Evolutionary conservation across 2,888 invertebrate genomes (phyloP).

Genomic region (Endomychus coccineus): DNA sequence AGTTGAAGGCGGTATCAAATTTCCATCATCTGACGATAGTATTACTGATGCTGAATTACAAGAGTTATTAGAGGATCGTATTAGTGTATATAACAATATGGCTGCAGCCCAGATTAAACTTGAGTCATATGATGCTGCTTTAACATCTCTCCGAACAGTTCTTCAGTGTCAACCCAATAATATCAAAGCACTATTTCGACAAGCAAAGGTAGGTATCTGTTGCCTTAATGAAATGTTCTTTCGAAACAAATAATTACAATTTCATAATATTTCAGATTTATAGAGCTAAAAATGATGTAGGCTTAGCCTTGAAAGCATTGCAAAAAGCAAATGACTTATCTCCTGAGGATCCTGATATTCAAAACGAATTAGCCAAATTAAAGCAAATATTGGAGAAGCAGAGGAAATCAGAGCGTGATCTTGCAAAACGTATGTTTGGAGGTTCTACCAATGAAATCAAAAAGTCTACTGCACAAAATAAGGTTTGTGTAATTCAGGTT

Average conservation of each 20-base stretch:
- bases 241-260: no score
- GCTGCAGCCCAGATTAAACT: constrained; percentile 88
- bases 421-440: constrained; percentile 49
- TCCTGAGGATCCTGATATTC: constrained; percentile 51
- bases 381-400: constrained; percentile 36
- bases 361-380: constrained; percentile 44
- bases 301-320: constrained; percentile 60
- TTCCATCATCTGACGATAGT: constrained; percentile 47
- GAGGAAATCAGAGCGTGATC: constrained; percentile 45
- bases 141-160: constrained; percentile 76
- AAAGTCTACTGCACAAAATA: constrained; percentile 5
- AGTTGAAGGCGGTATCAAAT: constrained; percentile 56
- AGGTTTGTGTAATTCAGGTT: no score
- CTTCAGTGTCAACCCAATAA: constrained; percentile 78
- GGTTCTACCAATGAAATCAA: constrained; percentile 11
- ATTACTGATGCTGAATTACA: constrained; percentile 54
- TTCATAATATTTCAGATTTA: constrained; percentile 51
- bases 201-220: constrained; percentile 62
- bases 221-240: no score
- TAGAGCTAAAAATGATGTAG: constrained; percentile 59
- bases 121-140: constrained; percentile 75
- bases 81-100: constrained; percentile 85
- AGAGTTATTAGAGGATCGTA: constrained; percentile 65
- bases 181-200: constrained; percentile 84
- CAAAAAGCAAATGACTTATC: constrained; percentile 56